These are phyloP conservation scores for Rotaria sp. DNA, from an alignment of 2,888 invertebrate genomes.

Conservation along the genomic window DNA sequence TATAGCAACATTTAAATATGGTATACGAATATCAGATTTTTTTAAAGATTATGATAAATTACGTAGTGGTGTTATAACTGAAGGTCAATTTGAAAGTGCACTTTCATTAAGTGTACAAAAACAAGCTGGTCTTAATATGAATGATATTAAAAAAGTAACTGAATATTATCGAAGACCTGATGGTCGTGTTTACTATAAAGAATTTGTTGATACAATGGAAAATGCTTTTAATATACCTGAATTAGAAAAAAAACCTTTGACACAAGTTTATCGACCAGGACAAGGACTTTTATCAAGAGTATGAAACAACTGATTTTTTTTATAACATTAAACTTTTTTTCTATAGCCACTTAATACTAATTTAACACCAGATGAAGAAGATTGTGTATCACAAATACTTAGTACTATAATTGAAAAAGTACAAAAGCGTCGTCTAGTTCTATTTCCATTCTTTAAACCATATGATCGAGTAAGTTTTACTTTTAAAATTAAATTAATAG, in stretches of 20 bases:
- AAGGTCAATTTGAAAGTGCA: conserved; percentile 54
- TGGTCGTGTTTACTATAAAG: conserved; percentile 52
- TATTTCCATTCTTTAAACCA: conserved; percentile 55
- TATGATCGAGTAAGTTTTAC: conserved; percentile 51
- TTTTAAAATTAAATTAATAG: not conserved
- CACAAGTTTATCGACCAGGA: conserved; percentile 48
- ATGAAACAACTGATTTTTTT: conserved; percentile 10
- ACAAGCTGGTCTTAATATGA: conserved; percentile 51
- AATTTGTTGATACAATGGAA: conserved; percentile 55
- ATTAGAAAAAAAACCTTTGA: conserved; percentile 54
- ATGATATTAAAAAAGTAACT: conserved; percentile 52
- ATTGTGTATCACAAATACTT: conserved; percentile 46
- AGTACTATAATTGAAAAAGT: conserved; percentile 49
- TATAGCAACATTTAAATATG: conserved; percentile 52
- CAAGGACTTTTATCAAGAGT: conserved; percentile 52
- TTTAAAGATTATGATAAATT: conserved; percentile 54
- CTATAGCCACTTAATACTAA: conserved; percentile 47
- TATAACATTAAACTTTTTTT: not conserved
- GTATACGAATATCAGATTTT: conserved; percentile 53
- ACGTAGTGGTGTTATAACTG: conserved; percentile 52
- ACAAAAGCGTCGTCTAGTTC: conserved; percentile 48
- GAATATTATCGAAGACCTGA: conserved; percentile 52
- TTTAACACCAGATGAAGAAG: conserved; percentile 48
- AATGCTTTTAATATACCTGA: conserved; percentile 54
- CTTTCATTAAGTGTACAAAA: conserved; percentile 52